Base-by-base conservation (phyloP, 2,888 invertebrate genomes). In the Stenotaenia linearis region DNA sequence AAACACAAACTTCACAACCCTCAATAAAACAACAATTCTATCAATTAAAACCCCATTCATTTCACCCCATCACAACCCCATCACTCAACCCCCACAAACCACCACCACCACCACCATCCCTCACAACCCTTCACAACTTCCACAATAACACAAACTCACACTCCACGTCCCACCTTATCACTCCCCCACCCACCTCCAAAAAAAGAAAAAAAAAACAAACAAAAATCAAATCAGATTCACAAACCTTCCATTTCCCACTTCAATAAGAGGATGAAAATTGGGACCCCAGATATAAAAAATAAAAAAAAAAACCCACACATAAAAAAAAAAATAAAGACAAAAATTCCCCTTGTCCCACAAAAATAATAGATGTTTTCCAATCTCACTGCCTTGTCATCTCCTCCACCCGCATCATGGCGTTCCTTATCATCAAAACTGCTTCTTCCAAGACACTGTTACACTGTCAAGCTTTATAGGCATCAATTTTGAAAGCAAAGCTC, bases 301-400 rank as follows among this genome's bases (percentile, higher is more conserved):
- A 25, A 61, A 15, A 61, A 61, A 61, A 56, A 23, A 56, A 56
- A 9, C 12, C 12, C 45, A 45, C 45, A 45, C 18, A 45, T 7
- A 23, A 18, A 56, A 45, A n/a, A 45, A 45, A 18, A 21, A 45
- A 56, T 21, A 56, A 56, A 56, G 56, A 56, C 56, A 56, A 56
- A 56, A 56, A 56, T 56, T 61, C 61, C 61, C 61, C 61, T 61
- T 61, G 61, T 61, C 61, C 61, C 61, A 61, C 61, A 61, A 61
- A 61, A 61, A 61, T 61, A 61, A 61, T 61, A 61, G 61, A 61
- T 61, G 61, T 61, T 61, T 61, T 61, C 61, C 61, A 61, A 61
- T 61, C 61, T 61, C 61, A 61, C 45, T 61, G 61, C 61, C 61
- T 61, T 61, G 61, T 61, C 61, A 61, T 61, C 61, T 61, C 61